phyloP scores from a whole-genome alignment of 2,113 vertebrate species.

The Vidua chalybeata region DNA sequence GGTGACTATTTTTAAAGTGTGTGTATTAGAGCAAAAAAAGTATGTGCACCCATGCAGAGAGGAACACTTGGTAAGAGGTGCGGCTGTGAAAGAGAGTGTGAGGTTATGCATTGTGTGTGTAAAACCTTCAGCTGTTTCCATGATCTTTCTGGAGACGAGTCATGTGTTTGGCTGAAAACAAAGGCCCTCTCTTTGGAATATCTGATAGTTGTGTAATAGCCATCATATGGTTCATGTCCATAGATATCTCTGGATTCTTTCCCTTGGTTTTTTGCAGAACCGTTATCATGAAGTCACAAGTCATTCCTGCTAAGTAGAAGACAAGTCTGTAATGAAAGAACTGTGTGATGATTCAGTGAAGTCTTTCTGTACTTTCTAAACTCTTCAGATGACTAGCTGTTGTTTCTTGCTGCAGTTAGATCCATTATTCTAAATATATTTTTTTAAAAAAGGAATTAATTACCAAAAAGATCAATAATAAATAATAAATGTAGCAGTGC shows the following conservation, averaged over 20 bases:
- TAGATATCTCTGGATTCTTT: neutral
- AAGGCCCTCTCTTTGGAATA: neutral
- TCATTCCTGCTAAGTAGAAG: neutral
- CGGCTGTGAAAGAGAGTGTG: neutral
- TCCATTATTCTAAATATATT: neutral
- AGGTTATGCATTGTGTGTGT: neutral
- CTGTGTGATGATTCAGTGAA: neutral
- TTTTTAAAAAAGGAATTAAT: neutral
- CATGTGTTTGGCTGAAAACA: slow-evolving; percentile 1
- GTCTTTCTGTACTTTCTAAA: neutral
- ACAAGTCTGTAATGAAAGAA: neutral
- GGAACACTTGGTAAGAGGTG: neutral
- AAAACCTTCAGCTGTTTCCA: neutral
- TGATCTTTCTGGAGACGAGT: neutral
- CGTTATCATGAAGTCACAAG: neutral
- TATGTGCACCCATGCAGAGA: neutral
- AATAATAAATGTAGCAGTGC: neutral
- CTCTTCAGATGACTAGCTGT: neutral
- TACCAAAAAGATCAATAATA: neutral
- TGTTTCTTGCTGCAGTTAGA: neutral
- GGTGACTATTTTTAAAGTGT: neutral
- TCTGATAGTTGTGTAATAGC: neutral
- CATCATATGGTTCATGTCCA: neutral
- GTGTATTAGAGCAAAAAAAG: neutral
- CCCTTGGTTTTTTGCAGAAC: neutral